Percentiles rank a stretch among this genome's conserved stretches.
Conservation (phyloP, 1,140 invertebrate genomes). For the Gyrodactylus salaris region DNA sequence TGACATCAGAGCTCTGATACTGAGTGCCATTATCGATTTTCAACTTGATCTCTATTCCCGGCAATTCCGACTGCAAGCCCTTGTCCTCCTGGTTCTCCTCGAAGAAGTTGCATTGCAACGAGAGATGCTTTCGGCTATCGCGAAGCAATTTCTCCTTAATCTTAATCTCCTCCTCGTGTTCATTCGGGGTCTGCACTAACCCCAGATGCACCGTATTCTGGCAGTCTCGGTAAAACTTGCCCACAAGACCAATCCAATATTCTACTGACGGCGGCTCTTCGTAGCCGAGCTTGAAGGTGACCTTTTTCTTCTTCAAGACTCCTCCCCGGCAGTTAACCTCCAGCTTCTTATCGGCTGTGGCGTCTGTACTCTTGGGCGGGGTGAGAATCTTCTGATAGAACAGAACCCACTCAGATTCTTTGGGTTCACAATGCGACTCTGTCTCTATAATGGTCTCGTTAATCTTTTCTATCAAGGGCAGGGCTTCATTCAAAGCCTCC, state of each 20-base stretch:
- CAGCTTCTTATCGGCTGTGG: background rate
- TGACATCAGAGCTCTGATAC: background rate
- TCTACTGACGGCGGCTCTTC: background rate
- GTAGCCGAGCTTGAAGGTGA: background rate
- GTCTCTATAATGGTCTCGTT: background rate
- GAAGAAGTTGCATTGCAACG: background rate
- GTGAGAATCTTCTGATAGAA: background rate
- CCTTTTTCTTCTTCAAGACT: background rate
- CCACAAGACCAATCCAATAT: background rate
- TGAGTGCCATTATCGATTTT: background rate
- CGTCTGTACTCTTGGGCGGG: background rate
- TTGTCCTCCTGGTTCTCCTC: background rate
- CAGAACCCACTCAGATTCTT: background rate
- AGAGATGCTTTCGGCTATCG: background rate
- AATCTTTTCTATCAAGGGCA: background rate
- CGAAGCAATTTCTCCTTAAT: background rate
- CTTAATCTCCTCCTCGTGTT: background rate
- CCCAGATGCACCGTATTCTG: background rate
- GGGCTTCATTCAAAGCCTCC: background rate
- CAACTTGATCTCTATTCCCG: background rate
- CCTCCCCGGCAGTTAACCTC: background rate
- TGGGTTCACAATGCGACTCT: background rate
- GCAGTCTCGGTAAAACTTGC: background rate
- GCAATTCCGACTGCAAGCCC: background rate
- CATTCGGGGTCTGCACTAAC: background rate